Evolutionary conservation across 1,140 invertebrate species (phyloP).

Genomic region (Periplaneta americana): DNA sequence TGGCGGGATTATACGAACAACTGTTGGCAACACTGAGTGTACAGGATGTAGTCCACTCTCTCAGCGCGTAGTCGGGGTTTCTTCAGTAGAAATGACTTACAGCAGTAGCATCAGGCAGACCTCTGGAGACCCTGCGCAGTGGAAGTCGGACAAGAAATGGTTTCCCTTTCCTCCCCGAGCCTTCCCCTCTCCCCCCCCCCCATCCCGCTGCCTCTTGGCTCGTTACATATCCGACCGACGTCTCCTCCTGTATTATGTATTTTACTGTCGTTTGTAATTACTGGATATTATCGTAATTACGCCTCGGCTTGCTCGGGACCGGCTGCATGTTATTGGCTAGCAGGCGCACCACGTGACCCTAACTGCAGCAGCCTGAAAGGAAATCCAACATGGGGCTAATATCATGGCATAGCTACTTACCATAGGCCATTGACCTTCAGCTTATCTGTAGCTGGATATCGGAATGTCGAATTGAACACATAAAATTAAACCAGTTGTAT

Average conservation of each 20-base stretch:
- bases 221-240: background rate
- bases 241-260: slow-evolving; percentile 17
- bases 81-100: background rate
- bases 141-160: background rate
- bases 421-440: background rate
- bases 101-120: too few species aligned
- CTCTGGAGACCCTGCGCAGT: background rate
- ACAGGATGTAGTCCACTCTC: too few species aligned
- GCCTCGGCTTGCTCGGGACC: background rate
- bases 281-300: slow-evolving; percentile 22
- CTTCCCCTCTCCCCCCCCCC: background rate
- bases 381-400: background rate
- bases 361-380: background rate
- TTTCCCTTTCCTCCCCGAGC: background rate
- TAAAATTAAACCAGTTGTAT: background rate
- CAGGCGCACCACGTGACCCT: background rate
- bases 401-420: background rate
- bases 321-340: background rate
- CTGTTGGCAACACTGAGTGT: too few species aligned
- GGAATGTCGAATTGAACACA: background rate
- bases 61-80: too few species aligned
- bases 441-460: background rate
- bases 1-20: too few species aligned
- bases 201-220: background rate
- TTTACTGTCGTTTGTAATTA: slow-evolving; percentile 21